phyloP scores from a whole-genome alignment of 2,797 vertebrate species.

The Syngnathus rostellatus region DNA sequence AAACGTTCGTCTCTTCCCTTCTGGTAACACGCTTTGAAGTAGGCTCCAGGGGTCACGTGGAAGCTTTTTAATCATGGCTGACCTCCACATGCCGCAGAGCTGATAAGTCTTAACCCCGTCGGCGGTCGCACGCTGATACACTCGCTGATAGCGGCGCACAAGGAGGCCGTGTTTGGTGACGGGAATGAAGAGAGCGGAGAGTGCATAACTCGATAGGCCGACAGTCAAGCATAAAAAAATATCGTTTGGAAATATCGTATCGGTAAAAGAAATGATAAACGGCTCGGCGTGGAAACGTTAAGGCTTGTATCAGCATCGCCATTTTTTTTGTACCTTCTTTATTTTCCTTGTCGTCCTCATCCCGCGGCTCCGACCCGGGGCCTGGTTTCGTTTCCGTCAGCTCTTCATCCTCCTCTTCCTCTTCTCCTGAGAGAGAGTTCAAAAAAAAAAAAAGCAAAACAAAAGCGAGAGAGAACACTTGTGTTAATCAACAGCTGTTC shows the following conservation, averaged over 20 bases:
- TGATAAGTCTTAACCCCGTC: constrained; percentile 54
- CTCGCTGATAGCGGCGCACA: constrained; percentile 57
- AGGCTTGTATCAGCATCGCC: neutral
- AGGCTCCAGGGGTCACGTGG: constrained; percentile 64
- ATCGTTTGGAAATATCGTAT: too few relatives aligned
- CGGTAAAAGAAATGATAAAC: too few relatives aligned
- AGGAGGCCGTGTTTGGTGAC: constrained; percentile 40
- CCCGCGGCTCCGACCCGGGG: constrained; percentile 77
- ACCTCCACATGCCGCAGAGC: constrained; percentile 63
- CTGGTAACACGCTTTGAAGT: constrained; percentile 43
- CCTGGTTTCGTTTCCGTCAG: constrained; percentile 79
- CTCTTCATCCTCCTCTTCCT: constrained; percentile 93
- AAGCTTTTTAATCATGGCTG: constrained; percentile 66
- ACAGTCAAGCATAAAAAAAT: too few relatives aligned
- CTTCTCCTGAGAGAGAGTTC: constrained; percentile 62
- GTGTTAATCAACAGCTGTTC: constrained; percentile 66
- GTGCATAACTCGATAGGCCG: neutral
- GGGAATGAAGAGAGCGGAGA: constrained; percentile 13
- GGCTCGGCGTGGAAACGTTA: too few relatives aligned
- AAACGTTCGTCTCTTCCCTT: neutral
- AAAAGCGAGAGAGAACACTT: constrained; percentile 13
- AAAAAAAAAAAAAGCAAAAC: neutral
- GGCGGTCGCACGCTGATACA: constrained; percentile 41
- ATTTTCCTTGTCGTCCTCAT: constrained; percentile 80
- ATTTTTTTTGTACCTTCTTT: constrained; percentile 74